Base-by-base conservation (phyloP, 2,888 invertebrate species). In the Drosophila suboccidentalis region DNA sequence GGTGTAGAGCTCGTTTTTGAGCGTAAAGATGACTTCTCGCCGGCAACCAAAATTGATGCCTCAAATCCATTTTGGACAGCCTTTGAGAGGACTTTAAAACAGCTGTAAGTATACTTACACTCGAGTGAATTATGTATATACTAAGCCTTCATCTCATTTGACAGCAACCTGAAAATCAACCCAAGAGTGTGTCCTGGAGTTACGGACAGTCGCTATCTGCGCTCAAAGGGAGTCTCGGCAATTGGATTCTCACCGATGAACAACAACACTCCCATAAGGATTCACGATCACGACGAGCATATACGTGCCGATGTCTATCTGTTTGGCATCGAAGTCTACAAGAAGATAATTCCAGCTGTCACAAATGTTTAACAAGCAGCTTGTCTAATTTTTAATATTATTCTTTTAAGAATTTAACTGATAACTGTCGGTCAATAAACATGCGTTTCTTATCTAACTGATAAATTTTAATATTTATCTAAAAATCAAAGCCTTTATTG, bases 221-320 rank as follows among this genome's bases (percentile, higher is more conserved):
- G 58, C n/a, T 4, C 26, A 3, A 26, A 38, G 15, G 58, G 58
- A 38, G 47, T 58, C 5, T 9, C 47, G 4, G 26, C 47, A 0
- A 19, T 58, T n/a, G 58, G 47, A 3, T 58, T 58, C n/a, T 58
- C 58, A 5, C 58, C 58, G 0, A n/a, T 58, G 47, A 58, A 49
- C 17, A 57, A 57, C 15, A 58, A 58, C 1, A 58, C 58, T 4
- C 17, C 36, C 0, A 1, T 58, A 0, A 38, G 13, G 3, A 29
- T 49, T 0, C 58, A 58, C 4, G 47, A 58, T 47, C 58, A 58
- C 29, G 29, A 58, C 15, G 58, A 58, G n/a, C 9, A 49, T 13
- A 13, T 58, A 9, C 10, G 15, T 4, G 47, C 58, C 9, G 58
- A 58, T 49, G 39, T 47, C 6, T 58, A 58, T 26, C 38, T 58